Evolutionary conservation across 92 coral and sea anemone genomes (phyloP).

Genomic region (Zoanthus solanderi): DNA sequence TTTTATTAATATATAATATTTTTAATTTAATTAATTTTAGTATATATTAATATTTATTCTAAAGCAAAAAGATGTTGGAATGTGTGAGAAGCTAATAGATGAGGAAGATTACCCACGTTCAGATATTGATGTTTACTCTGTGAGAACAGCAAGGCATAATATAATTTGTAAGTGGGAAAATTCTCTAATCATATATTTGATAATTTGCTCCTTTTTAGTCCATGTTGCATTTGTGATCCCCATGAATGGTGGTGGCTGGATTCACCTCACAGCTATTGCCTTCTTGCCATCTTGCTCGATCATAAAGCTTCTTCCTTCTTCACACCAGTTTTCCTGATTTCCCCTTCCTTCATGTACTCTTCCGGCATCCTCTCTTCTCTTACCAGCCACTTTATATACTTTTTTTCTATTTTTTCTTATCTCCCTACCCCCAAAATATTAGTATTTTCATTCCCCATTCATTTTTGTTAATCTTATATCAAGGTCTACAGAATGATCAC

Average conservation of each 20-base stretch:
- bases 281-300: too few relatives aligned
- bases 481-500: slow-evolving; percentile 98
- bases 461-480: neutral
- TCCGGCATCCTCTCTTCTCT: too few relatives aligned
- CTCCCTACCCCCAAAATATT: neutral
- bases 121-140: slow-evolving; percentile 92
- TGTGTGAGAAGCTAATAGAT: slow-evolving; percentile 86
- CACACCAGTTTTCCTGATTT: too few relatives aligned
- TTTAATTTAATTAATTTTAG: neutral
- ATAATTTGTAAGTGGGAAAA: slow-evolving; percentile 81
- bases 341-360: too few relatives aligned
- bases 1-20: neutral
- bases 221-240: too few relatives aligned
- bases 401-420: neutral
- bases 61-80: slow-evolving; percentile 96
- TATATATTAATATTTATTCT: neutral
- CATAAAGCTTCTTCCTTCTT: too few relatives aligned
- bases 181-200: neutral
- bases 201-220: neutral
- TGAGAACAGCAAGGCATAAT: slow-evolving; percentile 91
- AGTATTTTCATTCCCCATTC: neutral
- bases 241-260: too few relatives aligned
- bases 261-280: too few relatives aligned
- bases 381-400: too few relatives aligned
- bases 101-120: slow-evolving; percentile 88